Conservation (phyloP, 2,797 vertebrate species). For the Chaunax sp. region DNA sequence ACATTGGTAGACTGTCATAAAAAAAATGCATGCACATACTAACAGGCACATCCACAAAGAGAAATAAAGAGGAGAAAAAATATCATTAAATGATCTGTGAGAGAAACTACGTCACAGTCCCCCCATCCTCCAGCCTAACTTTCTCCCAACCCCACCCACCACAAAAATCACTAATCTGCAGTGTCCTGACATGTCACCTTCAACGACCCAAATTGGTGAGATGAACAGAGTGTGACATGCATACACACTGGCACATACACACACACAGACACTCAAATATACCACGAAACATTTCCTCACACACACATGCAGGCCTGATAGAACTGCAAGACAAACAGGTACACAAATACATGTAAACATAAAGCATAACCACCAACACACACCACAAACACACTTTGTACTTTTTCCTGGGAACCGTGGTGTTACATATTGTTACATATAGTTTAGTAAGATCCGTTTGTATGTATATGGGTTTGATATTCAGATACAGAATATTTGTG, state of each 20-base stretch:
- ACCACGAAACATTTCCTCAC: too few species aligned
- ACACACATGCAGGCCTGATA: conserved; percentile 10
- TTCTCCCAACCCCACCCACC: conserved; percentile 16
- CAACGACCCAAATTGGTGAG: conserved; percentile 47
- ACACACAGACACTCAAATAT: conserved; percentile 14
- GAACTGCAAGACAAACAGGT: too few species aligned
- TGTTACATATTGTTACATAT: too few species aligned
- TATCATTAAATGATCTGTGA: conserved; percentile 47
- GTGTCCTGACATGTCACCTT: conserved; percentile 53
- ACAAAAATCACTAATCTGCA: conserved; percentile 46
- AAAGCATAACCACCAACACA: background rate
- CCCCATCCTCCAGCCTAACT: too few species aligned
- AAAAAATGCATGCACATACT: too few species aligned
- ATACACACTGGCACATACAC: conserved; percentile 22
- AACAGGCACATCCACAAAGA: conserved; percentile 14
- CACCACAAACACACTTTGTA: background rate
- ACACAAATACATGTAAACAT: background rate
- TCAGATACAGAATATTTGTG: too few species aligned
- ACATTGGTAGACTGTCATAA: too few species aligned
- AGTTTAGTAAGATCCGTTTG: too few species aligned
- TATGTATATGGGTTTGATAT: too few species aligned
- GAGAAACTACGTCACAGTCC: too few species aligned
- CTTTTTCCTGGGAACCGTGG: background rate
- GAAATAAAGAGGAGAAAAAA: background rate
- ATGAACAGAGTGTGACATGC: conserved; percentile 54